Base-by-base conservation (phyloP, 2,888 invertebrate species). In the Nymphalis polychloros region DNA sequence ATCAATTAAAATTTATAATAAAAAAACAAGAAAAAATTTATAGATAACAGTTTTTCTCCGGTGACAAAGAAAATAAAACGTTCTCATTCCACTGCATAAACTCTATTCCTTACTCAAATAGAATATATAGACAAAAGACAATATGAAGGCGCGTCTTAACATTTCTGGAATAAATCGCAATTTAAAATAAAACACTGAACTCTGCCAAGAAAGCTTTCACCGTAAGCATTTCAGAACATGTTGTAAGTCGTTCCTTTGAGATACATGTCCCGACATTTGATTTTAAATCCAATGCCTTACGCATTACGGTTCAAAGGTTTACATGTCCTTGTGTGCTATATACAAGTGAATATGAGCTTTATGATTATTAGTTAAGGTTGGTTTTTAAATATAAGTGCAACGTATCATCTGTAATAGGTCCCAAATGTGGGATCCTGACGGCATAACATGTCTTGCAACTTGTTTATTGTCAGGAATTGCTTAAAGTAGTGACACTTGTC, bases 181-280 rank as follows among this genome's bases (percentile, higher is more conserved):
- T 88, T 89, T 86, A 84, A 87, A 89, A 88, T 81, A 82, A 81
- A 84, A 83, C 84, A 84, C 82, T 80, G 85, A 86, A 83, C 83
- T 83, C 78, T 84, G 86, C 87, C 87, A 88, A 88, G 88, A 87
- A 88, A 87, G 87, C 89, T 88, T 88, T 88, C 87, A 84, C 85
- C 85, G 82, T 86, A 80, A 87, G 81, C 86, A 84, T 87, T 85
- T 83, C 82, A 79, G 84, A 85, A 86, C 86, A 86, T 86, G 88
- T 84, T 85, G 85, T 84, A 87, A 87, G 88, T 87, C 84, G 86
- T 78, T 83, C 87, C 87, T 86, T 82, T 79, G 88, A 86, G 86
- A 84, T 78, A 77, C 73, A 76, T 65, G 66, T 67, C 59, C 23
- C 48, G 53, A 61, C 77, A 74, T 72, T 67, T 64, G 35, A 84